These are phyloP conservation scores for Aproaerema taeniolella DNA, from an alignment of 2,888 invertebrate species.

Conservation along the genomic window DNA sequence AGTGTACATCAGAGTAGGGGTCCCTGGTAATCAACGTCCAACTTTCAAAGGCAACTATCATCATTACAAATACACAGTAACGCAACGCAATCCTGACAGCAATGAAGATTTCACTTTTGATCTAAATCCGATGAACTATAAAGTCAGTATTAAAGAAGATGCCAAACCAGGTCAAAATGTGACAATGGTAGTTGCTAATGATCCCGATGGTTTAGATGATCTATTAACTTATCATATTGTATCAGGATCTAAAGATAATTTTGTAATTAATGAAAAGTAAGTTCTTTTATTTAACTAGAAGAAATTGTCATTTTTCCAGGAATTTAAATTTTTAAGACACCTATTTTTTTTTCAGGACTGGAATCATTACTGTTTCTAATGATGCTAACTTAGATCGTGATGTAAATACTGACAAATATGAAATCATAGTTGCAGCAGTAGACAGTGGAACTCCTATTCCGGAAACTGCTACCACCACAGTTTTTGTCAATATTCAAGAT, in stretches of 20 bases:
- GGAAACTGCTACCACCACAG: slow-evolving; percentile 87
- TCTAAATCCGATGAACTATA: slow-evolving; percentile 83
- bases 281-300: slow-evolving; percentile 22
- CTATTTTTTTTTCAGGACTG: slow-evolving; percentile 68
- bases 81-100: slow-evolving; percentile 44
- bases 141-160: slow-evolving; percentile 83
- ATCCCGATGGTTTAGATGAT: slow-evolving; percentile 87
- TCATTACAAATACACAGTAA: slow-evolving; percentile 64
- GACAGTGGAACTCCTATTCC: slow-evolving; percentile 85
- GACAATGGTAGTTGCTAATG: slow-evolving; percentile 83
- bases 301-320: not conserved
- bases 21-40: slow-evolving; percentile 88
- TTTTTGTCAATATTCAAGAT: slow-evolving; percentile 83
- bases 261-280: slow-evolving; percentile 84
- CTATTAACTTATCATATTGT: slow-evolving; percentile 83
- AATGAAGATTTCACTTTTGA: slow-evolving; percentile 67
- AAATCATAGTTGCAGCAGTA: slow-evolving; percentile 84
- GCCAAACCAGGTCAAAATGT: slow-evolving; percentile 82
- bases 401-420: slow-evolving; percentile 80
- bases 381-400: slow-evolving; percentile 86
- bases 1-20: slow-evolving; percentile 84
- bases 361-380: slow-evolving; percentile 82
- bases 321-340: not conserved
- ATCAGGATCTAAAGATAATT: slow-evolving; percentile 86
- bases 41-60: slow-evolving; percentile 86